phyloP scores from a whole-genome alignment of 2,888 invertebrate species.

The Heterodera filipjevi region DNA sequence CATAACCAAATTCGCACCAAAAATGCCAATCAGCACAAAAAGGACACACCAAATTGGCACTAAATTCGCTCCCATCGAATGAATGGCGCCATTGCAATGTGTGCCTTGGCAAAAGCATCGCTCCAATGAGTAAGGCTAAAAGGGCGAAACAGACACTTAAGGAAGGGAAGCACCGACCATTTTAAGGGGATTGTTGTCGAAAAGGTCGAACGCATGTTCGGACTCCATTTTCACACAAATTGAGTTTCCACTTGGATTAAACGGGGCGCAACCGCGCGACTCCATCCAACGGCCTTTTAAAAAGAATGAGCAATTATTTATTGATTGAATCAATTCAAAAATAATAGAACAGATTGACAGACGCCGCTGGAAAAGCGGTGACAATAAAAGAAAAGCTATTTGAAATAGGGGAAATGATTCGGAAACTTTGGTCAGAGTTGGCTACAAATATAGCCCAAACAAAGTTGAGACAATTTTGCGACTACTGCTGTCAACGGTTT shows the following conservation, averaged over 20 bases:
- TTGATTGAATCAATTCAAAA: neutral
- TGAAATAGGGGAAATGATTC: no score
- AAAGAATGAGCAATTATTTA: neutral
- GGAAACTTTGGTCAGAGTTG: no score
- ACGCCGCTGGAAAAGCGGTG: no score
- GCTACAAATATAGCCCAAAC: no score
- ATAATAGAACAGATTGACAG: no score
- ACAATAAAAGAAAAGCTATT: no score
- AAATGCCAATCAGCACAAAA: neutral
- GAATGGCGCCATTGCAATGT: slow-evolving; percentile 12
- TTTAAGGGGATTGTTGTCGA: slow-evolving; percentile 1
- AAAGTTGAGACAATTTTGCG: no score
- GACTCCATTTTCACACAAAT: neutral
- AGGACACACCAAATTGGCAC: neutral
- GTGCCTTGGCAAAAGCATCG: slow-evolving; percentile 16
- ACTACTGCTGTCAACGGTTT: no score
- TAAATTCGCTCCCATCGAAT: neutral
- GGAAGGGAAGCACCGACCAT: neutral
- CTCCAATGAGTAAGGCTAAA: slow-evolving; percentile 17
- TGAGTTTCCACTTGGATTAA: slow-evolving; percentile 21
- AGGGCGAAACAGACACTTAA: neutral
- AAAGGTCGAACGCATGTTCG: neutral
- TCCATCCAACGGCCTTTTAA: slow-evolving; percentile 32
- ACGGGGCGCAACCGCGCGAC: slow-evolving; percentile 27
- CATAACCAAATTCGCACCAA: neutral